Conservation (phyloP, 2,113 vertebrate genomes). For the Antidorcas marsupialis region DNA sequence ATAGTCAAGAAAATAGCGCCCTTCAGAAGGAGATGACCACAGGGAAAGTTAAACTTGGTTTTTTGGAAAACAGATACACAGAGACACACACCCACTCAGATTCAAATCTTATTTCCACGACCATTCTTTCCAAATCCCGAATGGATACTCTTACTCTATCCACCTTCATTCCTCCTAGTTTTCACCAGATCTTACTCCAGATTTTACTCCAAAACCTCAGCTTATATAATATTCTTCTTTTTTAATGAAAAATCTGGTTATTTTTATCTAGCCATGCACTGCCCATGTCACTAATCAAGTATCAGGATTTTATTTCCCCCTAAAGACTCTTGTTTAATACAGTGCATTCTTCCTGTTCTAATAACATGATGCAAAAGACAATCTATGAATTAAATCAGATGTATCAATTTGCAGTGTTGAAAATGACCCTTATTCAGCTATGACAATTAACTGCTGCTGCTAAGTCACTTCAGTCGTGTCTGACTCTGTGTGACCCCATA, state of each 20-base stretch:
- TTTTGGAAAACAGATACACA: neutral
- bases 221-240: neutral
- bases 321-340: neutral
- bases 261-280: neutral
- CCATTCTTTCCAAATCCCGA: neutral
- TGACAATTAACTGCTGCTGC: conserved; percentile 12
- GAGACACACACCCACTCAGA: neutral
- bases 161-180: neutral
- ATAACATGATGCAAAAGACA: conserved; percentile 29
- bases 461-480: too few species aligned
- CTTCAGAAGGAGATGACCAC: neutral
- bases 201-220: neutral
- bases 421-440: conserved; percentile 48
- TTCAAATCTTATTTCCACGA: neutral
- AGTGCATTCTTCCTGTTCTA: neutral
- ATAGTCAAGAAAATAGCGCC: neutral
- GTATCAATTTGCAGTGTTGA: conserved; percentile 27
- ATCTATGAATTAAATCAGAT: conserved; percentile 18
- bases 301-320: neutral
- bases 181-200: neutral
- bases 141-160: neutral
- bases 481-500: too few species aligned
- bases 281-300: neutral
- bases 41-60: neutral
- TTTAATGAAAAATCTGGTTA: neutral